A percentile compares a stretch with the other conserved stretches of the same genome.
phyloP scores from a whole-genome alignment of 1,140 invertebrate genomes.

The Leptinotarsa lineolata region DNA sequence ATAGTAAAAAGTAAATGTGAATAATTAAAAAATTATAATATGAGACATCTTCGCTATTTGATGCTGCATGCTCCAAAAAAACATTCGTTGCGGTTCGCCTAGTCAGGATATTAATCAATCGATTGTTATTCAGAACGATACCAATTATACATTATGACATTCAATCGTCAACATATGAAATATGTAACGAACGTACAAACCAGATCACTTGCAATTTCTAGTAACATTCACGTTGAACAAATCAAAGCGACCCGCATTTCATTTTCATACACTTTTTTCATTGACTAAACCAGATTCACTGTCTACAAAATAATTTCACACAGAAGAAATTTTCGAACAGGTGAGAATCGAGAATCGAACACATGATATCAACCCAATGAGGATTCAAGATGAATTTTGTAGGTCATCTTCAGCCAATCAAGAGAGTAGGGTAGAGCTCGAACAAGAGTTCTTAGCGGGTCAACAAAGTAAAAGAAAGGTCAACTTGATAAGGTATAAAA shows the following conservation, averaged over 20 bases:
- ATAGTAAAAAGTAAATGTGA: no score
- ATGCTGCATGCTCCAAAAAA: no score
- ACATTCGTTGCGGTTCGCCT: no score
- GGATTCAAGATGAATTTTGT: conserved; percentile 36
- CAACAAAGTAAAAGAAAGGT: conserved; percentile 31
- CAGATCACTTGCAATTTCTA: conserved; percentile 39
- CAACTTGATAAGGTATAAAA: conserved; percentile 48
- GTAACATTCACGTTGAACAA: conserved; percentile 33
- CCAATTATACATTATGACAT: neutral
- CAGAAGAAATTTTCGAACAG: conserved; percentile 23
- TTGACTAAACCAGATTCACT: conserved; percentile 41
- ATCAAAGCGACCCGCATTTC: conserved; percentile 32
- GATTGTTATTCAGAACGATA: neutral
- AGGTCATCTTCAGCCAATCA: conserved; percentile 48
- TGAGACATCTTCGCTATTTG: no score
- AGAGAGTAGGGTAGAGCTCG: conserved; percentile 48
- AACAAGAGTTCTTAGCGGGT: conserved; percentile 35
- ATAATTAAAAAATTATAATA: no score
- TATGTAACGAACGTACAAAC: neutral
- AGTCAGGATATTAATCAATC: no score
- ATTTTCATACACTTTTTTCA: conserved; percentile 36
- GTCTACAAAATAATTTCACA: conserved; percentile 23
- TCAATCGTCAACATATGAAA: neutral
- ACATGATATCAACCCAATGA: conserved; percentile 14
- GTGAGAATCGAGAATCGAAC: conserved; percentile 28